Conservation (phyloP, 2,888 invertebrate genomes). For the Thymelicus acteon region DNA sequence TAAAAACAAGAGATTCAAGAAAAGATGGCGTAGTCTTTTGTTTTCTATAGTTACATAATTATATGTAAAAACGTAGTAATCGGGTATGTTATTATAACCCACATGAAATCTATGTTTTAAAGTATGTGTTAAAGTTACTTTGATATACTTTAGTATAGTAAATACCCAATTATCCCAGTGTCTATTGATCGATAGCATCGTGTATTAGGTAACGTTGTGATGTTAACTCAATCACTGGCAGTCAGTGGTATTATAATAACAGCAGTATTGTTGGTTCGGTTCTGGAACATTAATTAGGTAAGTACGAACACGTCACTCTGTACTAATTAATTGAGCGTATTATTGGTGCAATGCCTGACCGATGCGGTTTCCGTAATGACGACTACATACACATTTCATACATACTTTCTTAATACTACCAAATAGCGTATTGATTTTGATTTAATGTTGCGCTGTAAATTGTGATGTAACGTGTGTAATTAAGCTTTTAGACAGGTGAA, state of each 20-base stretch:
- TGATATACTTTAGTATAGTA: no score
- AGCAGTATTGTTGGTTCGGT: conserved; percentile 62
- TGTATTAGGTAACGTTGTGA: conserved; percentile 46
- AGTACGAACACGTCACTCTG: conserved; percentile 72
- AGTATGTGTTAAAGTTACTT: no score
- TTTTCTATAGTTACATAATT: not conserved
- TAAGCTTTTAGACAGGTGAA: no score
- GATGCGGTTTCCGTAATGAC: conserved; percentile 56
- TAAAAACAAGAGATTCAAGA: not conserved
- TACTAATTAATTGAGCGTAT: conserved; percentile 79
- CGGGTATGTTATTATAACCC: no score
- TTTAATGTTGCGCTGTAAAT: not conserved
- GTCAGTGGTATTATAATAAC: conserved; percentile 66
- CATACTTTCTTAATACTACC: conserved; percentile 4
- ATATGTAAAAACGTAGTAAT: no score
- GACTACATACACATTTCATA: conserved; percentile 12
- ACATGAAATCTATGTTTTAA: no score
- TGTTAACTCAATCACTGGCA: conserved; percentile 65
- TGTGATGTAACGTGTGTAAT: no score
- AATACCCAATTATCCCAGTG: not conserved
- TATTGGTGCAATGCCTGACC: conserved; percentile 70
- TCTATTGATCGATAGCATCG: not conserved
- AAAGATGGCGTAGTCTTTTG: not conserved
- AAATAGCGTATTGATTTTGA: conserved; percentile 4
- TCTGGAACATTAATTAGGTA: conserved; percentile 78